Evolutionary conservation across 2,888 invertebrate genomes (phyloP).

Genomic region (Drepanosiphum platanoidis): DNA sequence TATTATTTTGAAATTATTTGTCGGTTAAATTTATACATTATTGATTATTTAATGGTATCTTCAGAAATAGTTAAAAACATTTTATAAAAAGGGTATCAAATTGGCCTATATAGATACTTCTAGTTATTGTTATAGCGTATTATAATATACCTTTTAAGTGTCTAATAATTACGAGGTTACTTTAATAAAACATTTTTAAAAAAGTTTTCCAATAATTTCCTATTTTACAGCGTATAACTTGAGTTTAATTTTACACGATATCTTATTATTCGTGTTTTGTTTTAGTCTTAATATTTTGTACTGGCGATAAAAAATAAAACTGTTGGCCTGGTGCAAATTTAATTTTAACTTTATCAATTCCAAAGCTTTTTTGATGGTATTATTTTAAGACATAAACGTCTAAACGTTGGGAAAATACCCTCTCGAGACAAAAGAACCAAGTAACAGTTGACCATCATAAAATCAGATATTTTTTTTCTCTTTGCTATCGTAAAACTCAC

Average conservation of each 20-base stretch:
- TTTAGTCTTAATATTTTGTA: background rate
- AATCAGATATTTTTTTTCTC: slow-evolving; percentile 37
- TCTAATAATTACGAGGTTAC: too few species aligned
- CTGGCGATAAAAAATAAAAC: background rate
- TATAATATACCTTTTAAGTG: too few species aligned
- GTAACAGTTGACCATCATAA: slow-evolving; percentile 60
- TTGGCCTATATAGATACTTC: too few species aligned
- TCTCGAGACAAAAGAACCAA: slow-evolving; percentile 41
- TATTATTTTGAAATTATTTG: too few species aligned
- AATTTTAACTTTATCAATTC: slow-evolving; percentile 49
- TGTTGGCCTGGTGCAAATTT: slow-evolving; percentile 13
- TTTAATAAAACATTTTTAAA: too few species aligned
- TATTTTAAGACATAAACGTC: background rate
- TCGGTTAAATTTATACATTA: too few species aligned
- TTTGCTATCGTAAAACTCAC: slow-evolving; percentile 52
- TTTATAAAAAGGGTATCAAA: too few species aligned
- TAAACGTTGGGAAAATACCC: slow-evolving; percentile 25
- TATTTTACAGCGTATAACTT: too few species aligned
- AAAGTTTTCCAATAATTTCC: too few species aligned
- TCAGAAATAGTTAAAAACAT: too few species aligned
- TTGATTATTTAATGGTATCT: too few species aligned
- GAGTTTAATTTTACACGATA: background rate
- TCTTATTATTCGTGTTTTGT: background rate
- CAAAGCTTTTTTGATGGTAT: background rate
- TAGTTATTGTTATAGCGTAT: too few species aligned